Conservation (phyloP, 2,888 invertebrate species). For the Oligia strigilis region DNA sequence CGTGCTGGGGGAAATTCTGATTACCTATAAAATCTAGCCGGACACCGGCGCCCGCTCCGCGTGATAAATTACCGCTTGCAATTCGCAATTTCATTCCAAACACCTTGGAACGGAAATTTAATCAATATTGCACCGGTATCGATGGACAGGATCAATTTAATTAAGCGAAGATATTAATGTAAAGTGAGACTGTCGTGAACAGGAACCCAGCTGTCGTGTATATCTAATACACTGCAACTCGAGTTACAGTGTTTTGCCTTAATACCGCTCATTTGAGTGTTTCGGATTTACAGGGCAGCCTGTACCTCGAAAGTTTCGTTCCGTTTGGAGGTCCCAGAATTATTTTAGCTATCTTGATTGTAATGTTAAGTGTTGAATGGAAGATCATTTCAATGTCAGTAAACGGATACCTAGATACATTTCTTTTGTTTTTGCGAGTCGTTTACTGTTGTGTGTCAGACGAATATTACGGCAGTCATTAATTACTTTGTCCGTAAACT, state of each 20-base stretch:
- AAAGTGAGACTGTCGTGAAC: conserved; percentile 15
- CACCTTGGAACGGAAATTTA: conserved; percentile 47
- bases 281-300: too few species aligned
- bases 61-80: conserved; percentile 48
- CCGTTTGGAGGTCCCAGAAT: conserved; percentile 26
- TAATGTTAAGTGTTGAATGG: conserved; percentile 34
- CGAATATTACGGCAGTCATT: not conserved
- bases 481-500: conserved; percentile 3
- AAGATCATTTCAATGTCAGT: conserved; percentile 40
- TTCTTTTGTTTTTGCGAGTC: conserved; percentile 6
- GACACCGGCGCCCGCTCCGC: conserved; percentile 53
- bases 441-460: not conserved
- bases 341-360: conserved; percentile 32
- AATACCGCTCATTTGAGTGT: too few species aligned
- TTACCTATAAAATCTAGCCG: conserved; percentile 77
- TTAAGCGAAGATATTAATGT: conserved; percentile 34
- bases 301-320: conserved; percentile 25
- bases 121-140: conserved; percentile 51
- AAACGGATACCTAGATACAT: conserved; percentile 1
- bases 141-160: conserved; percentile 30
- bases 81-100: conserved; percentile 48
- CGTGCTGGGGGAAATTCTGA: conserved; percentile 69
- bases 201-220: conserved; percentile 13
- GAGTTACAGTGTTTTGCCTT: too few species aligned
- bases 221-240: too few species aligned